phyloP scores from a whole-genome alignment of 2,888 invertebrate species.

The Boloria euphrosyne region DNA sequence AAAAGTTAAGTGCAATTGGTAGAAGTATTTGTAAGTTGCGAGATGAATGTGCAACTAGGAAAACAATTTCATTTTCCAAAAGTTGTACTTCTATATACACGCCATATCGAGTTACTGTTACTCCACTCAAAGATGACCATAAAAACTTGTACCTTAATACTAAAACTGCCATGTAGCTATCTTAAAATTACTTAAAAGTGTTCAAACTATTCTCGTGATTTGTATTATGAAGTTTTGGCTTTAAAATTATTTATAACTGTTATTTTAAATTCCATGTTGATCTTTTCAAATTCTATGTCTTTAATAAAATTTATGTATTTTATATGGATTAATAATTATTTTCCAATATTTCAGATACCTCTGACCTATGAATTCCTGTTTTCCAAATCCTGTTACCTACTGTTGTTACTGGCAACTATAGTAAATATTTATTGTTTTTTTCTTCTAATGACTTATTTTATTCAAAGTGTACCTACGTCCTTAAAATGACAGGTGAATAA shows the following conservation, averaged over 20 bases:
- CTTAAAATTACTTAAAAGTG: conserved; percentile 13
- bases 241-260: conserved; percentile 5
- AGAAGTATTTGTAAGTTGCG: conserved; percentile 70
- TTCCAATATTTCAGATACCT: conserved; percentile 26
- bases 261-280: conserved; percentile 48
- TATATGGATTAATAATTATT: conserved; percentile 11
- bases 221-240: neutral
- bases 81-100: conserved; percentile 70
- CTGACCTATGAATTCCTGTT: conserved; percentile 1
- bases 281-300: conserved; percentile 60
- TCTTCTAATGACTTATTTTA: conserved; percentile 14
- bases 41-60: conserved; percentile 57
- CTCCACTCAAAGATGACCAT: conserved; percentile 63
- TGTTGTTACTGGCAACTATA: conserved; percentile 5
- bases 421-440: neutral
- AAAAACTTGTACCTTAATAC: conserved; percentile 31
- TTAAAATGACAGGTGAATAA: conserved; percentile 8
- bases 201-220: conserved; percentile 24
- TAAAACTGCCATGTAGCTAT: conserved; percentile 21
- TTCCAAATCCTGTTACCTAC: too few relatives aligned
- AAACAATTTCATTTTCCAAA: conserved; percentile 67
- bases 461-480: conserved; percentile 24
- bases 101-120: conserved; percentile 66
- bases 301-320: conserved; percentile 37
- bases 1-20: conserved; percentile 73